Evolutionary conservation across 2,797 vertebrate species (phyloP), one percentile per base, ranked within the genome.

Genomic region (Ceryle rudis): DNA sequence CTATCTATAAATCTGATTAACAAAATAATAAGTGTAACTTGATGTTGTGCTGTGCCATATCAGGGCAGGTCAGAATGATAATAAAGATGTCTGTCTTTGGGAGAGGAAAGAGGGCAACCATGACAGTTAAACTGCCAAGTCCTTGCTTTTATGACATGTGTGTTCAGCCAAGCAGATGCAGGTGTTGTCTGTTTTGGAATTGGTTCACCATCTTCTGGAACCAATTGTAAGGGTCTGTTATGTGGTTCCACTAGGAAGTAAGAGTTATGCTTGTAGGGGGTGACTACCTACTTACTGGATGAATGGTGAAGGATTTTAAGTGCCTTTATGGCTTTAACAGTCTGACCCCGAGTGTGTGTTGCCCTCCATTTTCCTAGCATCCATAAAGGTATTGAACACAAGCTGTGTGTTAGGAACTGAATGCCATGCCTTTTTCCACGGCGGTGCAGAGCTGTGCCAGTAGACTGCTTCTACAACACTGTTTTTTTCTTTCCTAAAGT

Each of bases 251-350:
- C 22, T 41, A 47, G 67, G 66, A 80, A 79, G 46, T 3, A 14
- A 15, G 57, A 73, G 26, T 26, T 1, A 0, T 0, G 0, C 75
- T 90, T 86, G 65, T 52, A 75, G 83, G 41, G 66, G 41, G 66
- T 42, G 84, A n/a, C 47, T 88, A 42, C n/a, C 39, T 66, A 2
- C 55, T 47, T 54, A 7, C 41, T 72, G 54, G 52, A 37, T 64
- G 69, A 82, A 51, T 20, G 37, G 33, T 28, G 49, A 72, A 83
- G 85, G 73, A 72, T 18, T 73, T 5, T 70, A 55, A 82, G 82
- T 77, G 51, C 77, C 51, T 94, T 79, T 66, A 74, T 81, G 81
- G 46, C 70, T 79, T 86, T 90, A 90, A 69, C 78, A 81, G 62
- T 33, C 58, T 73, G 80, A 67, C 44, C 41, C 61, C 1, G 13